Evolutionary conservation across 2,797 vertebrate genomes (phyloP).

Genomic region (Phyllotis vaccarum): DNA sequence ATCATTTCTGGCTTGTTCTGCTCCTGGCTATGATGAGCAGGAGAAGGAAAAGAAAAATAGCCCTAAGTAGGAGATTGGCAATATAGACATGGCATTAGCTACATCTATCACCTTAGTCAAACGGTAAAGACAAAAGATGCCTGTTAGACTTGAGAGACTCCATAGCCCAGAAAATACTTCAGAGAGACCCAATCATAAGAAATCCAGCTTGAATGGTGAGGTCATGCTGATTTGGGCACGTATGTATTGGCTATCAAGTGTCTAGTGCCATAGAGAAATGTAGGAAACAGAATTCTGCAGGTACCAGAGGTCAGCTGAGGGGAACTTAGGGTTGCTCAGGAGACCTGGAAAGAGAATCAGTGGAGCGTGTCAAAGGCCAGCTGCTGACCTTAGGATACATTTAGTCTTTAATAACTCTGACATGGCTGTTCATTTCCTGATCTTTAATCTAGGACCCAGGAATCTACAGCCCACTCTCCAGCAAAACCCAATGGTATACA

Average conservation of each 20-base stretch:
- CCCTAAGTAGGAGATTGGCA: neutral
- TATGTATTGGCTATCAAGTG: neutral
- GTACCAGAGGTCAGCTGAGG: neutral
- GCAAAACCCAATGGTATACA: neutral
- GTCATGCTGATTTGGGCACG: neutral
- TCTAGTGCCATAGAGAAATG: neutral
- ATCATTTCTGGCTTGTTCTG: neutral
- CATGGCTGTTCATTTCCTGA: neutral
- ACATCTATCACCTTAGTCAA: neutral
- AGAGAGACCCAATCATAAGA: neutral
- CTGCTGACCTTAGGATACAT: neutral
- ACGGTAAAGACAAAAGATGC: neutral
- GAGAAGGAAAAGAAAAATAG: neutral
- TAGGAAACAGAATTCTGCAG: neutral
- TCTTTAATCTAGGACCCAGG: neutral
- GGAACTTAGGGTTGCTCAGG: neutral
- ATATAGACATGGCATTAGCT: neutral
- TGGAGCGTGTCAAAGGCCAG: neutral
- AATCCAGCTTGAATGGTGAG: neutral
- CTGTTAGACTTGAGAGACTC: neutral
- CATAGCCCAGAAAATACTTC: neutral
- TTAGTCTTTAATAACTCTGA: neutral
- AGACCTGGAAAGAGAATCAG: neutral
- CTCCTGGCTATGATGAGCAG: neutral
- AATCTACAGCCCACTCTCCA: neutral